A percentile compares a stretch with the other conserved stretches of the same genome.
phyloP scores from a whole-genome alignment of 2,888 invertebrate genomes.

The Diarsia rubi region DNA sequence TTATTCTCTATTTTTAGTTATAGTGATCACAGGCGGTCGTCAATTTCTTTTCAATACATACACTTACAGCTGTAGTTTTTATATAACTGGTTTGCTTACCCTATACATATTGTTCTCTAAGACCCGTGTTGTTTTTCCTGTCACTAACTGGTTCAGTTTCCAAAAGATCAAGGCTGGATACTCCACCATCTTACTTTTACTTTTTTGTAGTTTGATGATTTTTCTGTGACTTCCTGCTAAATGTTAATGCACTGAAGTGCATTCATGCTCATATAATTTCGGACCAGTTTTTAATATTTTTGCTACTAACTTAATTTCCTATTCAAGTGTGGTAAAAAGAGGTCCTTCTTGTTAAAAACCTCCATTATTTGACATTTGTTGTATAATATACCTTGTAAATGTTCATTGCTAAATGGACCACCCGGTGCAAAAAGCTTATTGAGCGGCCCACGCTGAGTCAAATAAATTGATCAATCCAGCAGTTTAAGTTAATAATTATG shows the following conservation, averaged over 20 bases:
- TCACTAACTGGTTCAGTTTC: conserved; percentile 20
- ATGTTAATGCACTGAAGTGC: neutral
- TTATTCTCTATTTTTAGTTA: neutral
- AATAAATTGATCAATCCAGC: neutral
- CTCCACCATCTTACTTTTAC: conserved; percentile 20
- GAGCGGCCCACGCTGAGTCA: neutral
- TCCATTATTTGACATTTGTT: neutral
- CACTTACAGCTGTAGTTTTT: too few species aligned
- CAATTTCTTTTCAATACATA: neutral
- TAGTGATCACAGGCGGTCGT: neutral
- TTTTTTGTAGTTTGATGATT: conserved; percentile 18
- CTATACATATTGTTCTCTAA: neutral
- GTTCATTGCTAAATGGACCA: neutral
- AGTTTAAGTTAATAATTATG: neutral
- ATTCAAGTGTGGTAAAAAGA: neutral
- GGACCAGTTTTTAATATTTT: conserved; percentile 19
- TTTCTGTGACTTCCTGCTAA: conserved; percentile 38
- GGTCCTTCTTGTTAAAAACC: neutral
- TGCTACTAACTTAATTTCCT: neutral
- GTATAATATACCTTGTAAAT: neutral
- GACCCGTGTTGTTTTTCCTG: conserved; percentile 6
- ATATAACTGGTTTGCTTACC: neutral
- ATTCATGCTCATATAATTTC: neutral
- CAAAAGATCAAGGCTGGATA: conserved; percentile 47
- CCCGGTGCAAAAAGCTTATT: too few species aligned